These are phyloP conservation scores for Drosophila nigricruria DNA, from an alignment of 2,888 invertebrate species.

Conservation along the genomic window DNA sequence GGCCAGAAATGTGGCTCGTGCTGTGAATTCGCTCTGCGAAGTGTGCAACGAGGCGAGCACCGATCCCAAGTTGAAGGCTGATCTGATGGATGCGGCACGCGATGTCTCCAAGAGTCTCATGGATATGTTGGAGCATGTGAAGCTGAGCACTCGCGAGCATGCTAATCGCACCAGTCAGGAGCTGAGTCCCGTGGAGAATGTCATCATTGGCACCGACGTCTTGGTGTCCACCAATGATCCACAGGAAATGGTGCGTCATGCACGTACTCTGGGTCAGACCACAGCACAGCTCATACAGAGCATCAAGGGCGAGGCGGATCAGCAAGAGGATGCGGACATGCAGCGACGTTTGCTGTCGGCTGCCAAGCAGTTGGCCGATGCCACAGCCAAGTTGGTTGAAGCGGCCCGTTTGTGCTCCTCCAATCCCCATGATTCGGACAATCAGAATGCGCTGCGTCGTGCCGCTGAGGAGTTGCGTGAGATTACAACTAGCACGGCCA, in stretches of 20 bases:
- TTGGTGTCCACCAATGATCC: slow-evolving; percentile 94
- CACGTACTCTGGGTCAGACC: slow-evolving; percentile 95
- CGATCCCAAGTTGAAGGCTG: slow-evolving; percentile 89
- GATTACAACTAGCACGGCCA: slow-evolving; percentile 94
- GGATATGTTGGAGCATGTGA: slow-evolving; percentile 95
- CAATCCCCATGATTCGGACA: slow-evolving; percentile 92
- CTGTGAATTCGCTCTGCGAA: slow-evolving; percentile 95
- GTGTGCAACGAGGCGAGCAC: slow-evolving; percentile 92
- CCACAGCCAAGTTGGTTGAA: slow-evolving; percentile 98
- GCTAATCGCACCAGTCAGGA: slow-evolving; percentile 90
- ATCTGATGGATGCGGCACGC: slow-evolving; percentile 93
- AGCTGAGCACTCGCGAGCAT: slow-evolving; percentile 88
- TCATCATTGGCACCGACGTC: slow-evolving; percentile 95
- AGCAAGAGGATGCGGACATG: slow-evolving; percentile 93
- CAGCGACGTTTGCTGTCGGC: slow-evolving; percentile 96
- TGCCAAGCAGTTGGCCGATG: slow-evolving; percentile 97
- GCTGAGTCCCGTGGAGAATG: slow-evolving; percentile 93
- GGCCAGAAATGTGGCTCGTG: slow-evolving; percentile 95
- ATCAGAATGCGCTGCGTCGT: slow-evolving; percentile 92
- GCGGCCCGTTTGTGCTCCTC: slow-evolving; percentile 97
- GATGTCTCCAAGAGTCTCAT: slow-evolving; percentile 95
- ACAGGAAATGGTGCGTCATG: slow-evolving; percentile 97
- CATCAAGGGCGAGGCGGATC: slow-evolving; percentile 97
- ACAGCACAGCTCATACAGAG: slow-evolving; percentile 97
- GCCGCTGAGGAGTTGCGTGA: slow-evolving; percentile 97